A percentile compares a stretch with the other conserved stretches of the same genome.
phyloP scores from a whole-genome alignment of 1,140 invertebrate genomes.

The Cotesia chilonis region DNA sequence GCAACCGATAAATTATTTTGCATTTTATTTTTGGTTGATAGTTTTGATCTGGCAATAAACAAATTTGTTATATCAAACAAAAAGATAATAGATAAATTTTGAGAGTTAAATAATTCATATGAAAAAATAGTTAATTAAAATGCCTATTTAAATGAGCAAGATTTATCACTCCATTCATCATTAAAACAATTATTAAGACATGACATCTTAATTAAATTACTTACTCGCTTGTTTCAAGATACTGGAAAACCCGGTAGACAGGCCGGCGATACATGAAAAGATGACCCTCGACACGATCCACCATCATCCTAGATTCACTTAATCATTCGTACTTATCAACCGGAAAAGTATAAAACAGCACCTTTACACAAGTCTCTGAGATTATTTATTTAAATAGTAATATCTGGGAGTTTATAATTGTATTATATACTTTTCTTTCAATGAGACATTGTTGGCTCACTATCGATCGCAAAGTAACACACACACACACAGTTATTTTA shows the following conservation, averaged over 20 bases:
- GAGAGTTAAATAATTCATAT: no score
- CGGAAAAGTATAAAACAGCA: background rate
- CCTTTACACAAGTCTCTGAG: background rate
- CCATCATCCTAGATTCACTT: slow-evolving; percentile 66
- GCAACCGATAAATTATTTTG: no score
- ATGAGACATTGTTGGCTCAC: background rate
- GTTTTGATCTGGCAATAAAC: no score
- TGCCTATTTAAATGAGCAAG: no score
- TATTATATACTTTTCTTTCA: background rate
- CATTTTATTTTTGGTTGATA: no score
- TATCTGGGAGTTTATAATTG: no score
- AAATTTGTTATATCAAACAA: no score
- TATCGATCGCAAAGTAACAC: slow-evolving; percentile 11
- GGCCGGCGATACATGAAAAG: slow-evolving; percentile 78
- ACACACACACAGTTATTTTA: background rate
- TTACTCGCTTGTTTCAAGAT: slow-evolving; percentile 73
- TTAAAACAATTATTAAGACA: no score
- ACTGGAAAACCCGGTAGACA: slow-evolving; percentile 80
- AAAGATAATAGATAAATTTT: no score
- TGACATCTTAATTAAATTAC: slow-evolving; percentile 44
- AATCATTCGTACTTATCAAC: slow-evolving; percentile 51
- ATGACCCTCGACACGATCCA: slow-evolving; percentile 75
- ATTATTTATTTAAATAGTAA: background rate
- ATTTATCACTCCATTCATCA: background rate
- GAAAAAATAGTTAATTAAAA: no score